Conservation (phyloP, 2,113 vertebrate genomes). For the Burhinus oedicnemus region DNA sequence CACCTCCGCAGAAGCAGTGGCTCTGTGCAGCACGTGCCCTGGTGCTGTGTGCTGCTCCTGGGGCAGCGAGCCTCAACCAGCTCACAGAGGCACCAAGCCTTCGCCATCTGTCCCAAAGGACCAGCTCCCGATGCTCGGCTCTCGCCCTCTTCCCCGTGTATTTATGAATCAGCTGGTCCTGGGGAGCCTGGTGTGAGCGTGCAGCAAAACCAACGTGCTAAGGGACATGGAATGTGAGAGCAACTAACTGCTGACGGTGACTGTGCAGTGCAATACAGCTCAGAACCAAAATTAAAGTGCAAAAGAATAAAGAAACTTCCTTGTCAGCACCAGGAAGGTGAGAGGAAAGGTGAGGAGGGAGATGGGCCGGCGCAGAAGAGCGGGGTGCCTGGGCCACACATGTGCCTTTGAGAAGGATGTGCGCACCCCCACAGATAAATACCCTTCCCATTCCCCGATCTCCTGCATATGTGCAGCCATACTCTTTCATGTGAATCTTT, state of each 20-base stretch:
- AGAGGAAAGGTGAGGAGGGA: background rate
- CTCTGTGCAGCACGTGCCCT: background rate
- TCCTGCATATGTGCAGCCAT: background rate
- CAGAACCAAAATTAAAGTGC: background rate
- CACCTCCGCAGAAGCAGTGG: background rate
- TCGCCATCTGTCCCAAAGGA: background rate
- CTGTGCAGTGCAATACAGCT: background rate
- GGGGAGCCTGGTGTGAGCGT: background rate
- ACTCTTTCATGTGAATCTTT: background rate
- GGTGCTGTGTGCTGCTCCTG: background rate
- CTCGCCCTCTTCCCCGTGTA: background rate
- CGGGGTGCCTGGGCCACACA: background rate
- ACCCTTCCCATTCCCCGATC: background rate
- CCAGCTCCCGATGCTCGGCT: background rate
- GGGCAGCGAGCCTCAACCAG: background rate
- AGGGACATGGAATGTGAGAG: background rate
- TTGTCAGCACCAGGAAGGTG: background rate
- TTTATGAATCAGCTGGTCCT: background rate
- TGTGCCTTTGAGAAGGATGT: background rate
- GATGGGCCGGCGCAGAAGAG: background rate
- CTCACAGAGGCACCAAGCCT: background rate
- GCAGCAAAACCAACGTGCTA: background rate
- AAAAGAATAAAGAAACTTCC: background rate
- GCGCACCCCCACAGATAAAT: fast-evolving
- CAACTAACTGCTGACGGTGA: background rate